phyloP scores from a whole-genome alignment of 2,888 invertebrate genomes.

The Melanophora roralis region DNA sequence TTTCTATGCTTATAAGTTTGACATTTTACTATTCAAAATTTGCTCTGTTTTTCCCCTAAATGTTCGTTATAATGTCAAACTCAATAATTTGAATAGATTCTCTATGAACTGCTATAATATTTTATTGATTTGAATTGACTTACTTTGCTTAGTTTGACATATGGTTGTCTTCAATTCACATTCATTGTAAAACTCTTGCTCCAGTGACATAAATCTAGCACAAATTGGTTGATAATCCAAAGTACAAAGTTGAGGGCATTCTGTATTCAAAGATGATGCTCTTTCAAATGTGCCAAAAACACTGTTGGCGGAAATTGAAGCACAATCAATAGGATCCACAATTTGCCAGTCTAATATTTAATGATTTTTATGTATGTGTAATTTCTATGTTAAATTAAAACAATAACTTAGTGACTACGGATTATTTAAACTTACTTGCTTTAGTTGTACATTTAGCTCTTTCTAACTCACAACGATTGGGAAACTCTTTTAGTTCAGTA shows the following conservation, averaged over 20 bases:
- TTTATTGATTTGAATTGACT: not conserved
- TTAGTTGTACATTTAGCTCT: slow-evolving; percentile 3
- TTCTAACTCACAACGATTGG: slow-evolving; percentile 33
- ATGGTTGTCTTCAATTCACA: not conserved
- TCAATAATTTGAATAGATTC: too few relatives aligned
- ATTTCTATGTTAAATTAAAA: too few relatives aligned
- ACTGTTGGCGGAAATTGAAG: not conserved
- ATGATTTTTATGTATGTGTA: too few relatives aligned
- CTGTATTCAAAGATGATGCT: not conserved
- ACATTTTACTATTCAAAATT: too few relatives aligned
- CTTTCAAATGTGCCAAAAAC: not conserved
- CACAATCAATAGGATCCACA: not conserved
- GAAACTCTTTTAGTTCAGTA: slow-evolving; percentile 6
- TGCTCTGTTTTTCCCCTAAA: too few relatives aligned
- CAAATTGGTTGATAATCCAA: not conserved
- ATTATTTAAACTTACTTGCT: not conserved
- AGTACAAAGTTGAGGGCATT: not conserved
- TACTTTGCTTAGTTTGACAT: slow-evolving; percentile 1
- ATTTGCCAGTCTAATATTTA: slow-evolving; percentile 2
- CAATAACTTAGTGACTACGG: too few relatives aligned
- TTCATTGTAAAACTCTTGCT: not conserved
- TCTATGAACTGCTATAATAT: too few relatives aligned
- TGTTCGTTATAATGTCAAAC: too few relatives aligned
- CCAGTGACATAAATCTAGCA: not conserved
- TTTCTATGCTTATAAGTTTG: too few relatives aligned